phyloP scores from a whole-genome alignment of 1,140 invertebrate genomes.

The Drosophila funebris region DNA sequence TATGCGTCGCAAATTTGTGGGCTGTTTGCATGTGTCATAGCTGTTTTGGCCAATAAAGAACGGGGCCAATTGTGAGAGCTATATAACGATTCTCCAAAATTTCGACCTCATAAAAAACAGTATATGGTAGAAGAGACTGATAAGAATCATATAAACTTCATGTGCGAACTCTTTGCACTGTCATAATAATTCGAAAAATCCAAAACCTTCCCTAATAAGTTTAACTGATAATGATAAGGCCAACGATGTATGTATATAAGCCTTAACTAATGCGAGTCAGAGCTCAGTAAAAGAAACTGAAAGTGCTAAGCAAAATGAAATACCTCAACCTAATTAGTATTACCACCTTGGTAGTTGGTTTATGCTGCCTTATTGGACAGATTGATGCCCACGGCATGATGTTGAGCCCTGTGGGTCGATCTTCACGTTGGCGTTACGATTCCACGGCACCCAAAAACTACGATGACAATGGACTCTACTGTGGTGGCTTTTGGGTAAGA shows the following conservation, averaged over 20 bases:
- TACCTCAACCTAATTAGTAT: conserved; percentile 13
- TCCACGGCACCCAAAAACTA: conserved; percentile 86
- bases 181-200: conserved; percentile 29
- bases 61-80: conserved; percentile 8
- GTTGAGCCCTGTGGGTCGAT: conserved; percentile 87
- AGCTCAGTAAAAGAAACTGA: conserved; percentile 18
- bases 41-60: conserved; percentile 32
- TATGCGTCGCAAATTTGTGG: conserved; percentile 11
- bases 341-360: conserved; percentile 13
- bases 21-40: conserved; percentile 43
- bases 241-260: conserved; percentile 62
- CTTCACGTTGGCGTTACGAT: conserved; percentile 87
- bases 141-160: conserved; percentile 36
- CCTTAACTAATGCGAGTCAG: not conserved
- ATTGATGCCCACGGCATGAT: conserved; percentile 87
- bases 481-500: conserved; percentile 85
- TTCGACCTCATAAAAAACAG: conserved; percentile 43
- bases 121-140: conserved; percentile 34
- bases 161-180: not conserved
- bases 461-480: conserved; percentile 87
- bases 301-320: conserved; percentile 50
- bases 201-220: conserved; percentile 27
- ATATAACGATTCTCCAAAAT: conserved; percentile 56
- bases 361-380: not conserved
- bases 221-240: conserved; percentile 25